phyloP scores from a whole-genome alignment of 2,888 invertebrate genomes.

The Bombylius major region DNA sequence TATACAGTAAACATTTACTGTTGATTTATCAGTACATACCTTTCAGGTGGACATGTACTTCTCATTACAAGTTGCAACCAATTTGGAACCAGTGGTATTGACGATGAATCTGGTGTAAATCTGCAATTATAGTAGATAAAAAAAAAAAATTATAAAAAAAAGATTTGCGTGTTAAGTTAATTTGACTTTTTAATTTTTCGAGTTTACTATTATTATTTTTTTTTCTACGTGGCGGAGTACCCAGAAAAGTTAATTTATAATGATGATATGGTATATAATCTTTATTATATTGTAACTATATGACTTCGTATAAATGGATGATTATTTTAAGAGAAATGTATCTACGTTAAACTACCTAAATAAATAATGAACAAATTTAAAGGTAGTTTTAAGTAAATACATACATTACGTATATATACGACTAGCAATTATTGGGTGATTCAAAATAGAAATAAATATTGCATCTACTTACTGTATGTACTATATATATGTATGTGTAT shows the following conservation, averaged over 20 bases:
- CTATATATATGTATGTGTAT: too few relatives aligned
- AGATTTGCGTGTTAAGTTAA: constrained; percentile 4
- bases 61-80: constrained; percentile 37
- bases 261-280: too few relatives aligned
- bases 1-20: neutral
- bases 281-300: too few relatives aligned
- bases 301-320: too few relatives aligned
- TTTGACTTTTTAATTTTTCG: constrained; percentile 2
- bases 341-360: too few relatives aligned
- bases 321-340: too few relatives aligned
- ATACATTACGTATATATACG: neutral
- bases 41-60: constrained; percentile 25
- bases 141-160: constrained; percentile 2
- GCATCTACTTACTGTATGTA: too few relatives aligned
- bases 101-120: constrained; percentile 31
- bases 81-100: constrained; percentile 29
- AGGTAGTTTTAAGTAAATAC: too few relatives aligned
- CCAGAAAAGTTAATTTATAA: too few relatives aligned
- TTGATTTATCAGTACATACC: constrained; percentile 10
- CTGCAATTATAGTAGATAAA: constrained; percentile 19
- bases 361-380: too few relatives aligned
- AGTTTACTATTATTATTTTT: neutral
- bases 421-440: neutral
- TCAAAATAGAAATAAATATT: constrained; percentile 5
- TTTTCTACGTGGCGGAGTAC: too few relatives aligned